Conservation (phyloP, 37 sponge, comb jelly and placozoan genomes). For the Crambe crambe region DNA sequence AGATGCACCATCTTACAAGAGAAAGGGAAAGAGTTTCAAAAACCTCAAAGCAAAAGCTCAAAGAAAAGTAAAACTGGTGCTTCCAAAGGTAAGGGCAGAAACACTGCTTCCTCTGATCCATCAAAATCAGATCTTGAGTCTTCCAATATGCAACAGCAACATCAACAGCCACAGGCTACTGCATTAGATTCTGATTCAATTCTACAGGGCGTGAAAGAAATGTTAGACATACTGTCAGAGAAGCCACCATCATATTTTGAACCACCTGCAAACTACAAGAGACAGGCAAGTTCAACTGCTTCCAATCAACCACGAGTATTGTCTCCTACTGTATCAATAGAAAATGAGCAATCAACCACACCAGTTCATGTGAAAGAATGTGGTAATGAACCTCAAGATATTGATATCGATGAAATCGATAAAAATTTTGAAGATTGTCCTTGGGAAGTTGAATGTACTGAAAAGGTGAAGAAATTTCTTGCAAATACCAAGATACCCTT, state of each 20-base stretch:
- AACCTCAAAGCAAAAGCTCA: too few relatives aligned
- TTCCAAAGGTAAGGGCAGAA: too few relatives aligned
- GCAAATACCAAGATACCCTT: neutral
- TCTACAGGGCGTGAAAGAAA: neutral
- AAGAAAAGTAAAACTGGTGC: neutral
- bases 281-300: neutral
- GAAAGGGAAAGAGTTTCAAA: neutral
- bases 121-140: neutral
- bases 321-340: too few relatives aligned
- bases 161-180: neutral
- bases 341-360: too few relatives aligned
- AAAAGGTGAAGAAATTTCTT: conserved; percentile 52
- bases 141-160: neutral
- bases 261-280: neutral
- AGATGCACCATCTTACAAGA: neutral
- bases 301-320: neutral
- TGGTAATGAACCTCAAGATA: too few relatives aligned
- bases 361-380: too few relatives aligned
- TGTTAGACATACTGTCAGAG: neutral
- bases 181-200: neutral
- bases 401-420: too few relatives aligned
- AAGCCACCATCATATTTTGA: neutral
- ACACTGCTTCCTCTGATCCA: neutral
- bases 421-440: neutral
- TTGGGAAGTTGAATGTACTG: conserved; percentile 77